Base-by-base conservation (phyloP, 1,140 invertebrate species). In the Drosophila dunni region DNA sequence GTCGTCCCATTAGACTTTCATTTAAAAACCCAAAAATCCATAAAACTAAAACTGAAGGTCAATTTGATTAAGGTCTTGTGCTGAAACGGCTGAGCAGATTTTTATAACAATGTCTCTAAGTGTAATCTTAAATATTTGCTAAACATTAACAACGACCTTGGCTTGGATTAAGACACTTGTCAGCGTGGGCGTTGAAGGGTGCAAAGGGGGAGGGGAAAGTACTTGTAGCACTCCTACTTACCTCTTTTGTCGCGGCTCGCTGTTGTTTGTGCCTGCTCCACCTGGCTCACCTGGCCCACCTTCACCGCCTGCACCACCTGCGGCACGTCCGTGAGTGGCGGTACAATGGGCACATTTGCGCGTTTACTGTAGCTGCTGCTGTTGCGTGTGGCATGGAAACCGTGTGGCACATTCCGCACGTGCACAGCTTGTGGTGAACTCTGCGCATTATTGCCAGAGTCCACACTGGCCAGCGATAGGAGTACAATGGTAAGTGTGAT, bases 91-190 rank as follows among this genome's bases (percentile, higher is more conserved):
- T 72, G 53, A 66, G 58, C 53, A 66, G 50, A 24, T 48, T 44
- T 45, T 54, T 34, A 40, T 54, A 42, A 17, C 54, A 45, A 67
- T 17, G 36, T 45, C 7, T 66, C 71, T 71, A 88, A 88, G 79
- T 82, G 82, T 72, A 79, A 88, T 88, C 68, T 74, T 70, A 69
- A 82, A 82, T 88, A 88, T 88, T 76, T 82, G 81, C 68, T 38
- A 66, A 58, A 36, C 81, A 50, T 42, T 38, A 60, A 54, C 57
- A 29, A 24, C 56, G 81, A 69, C 83, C 82, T 81, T 85, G 82
- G 70, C 82, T 82, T 81, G 67, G 60, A 82, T 85, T 80, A 38
- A 57, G 38, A 24, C 65, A 71, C 69, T 79, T 54, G 33, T 3
- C 7, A 46, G 44, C 7, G 4, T 20, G 44, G 15, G 5, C 48